These are phyloP conservation scores for Metacarcinus magister DNA, from an alignment of 2,888 invertebrate species.

Conservation along the genomic window DNA sequence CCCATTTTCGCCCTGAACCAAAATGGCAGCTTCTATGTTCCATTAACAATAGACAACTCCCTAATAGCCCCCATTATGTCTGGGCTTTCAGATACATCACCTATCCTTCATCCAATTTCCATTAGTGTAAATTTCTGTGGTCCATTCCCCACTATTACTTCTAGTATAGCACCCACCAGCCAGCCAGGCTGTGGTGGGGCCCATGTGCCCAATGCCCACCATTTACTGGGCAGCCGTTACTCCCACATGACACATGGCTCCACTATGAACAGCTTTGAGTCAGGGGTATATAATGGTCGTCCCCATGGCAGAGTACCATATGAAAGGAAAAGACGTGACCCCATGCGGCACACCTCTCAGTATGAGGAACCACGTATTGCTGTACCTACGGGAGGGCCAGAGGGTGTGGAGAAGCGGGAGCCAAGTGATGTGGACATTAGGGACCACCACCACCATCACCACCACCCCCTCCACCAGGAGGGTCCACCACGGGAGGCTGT, in stretches of 20 bases:
- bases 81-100: conserved; percentile 69
- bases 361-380: conserved; percentile 68
- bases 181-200: conserved; percentile 60
- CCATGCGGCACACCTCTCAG: conserved; percentile 56
- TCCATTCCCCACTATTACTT: conserved; percentile 70
- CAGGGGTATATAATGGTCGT: conserved; percentile 66
- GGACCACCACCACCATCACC: conserved; percentile 69
- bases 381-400: conserved; percentile 19
- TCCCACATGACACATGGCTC: conserved; percentile 50
- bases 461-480: conserved; percentile 58
- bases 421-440: conserved; percentile 73
- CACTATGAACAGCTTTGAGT: conserved; percentile 63
- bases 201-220: conserved; percentile 58
- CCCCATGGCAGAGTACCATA: conserved; percentile 51
- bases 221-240: conserved; percentile 51
- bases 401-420: conserved; percentile 72
- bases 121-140: conserved; percentile 81
- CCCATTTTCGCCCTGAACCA: conserved; percentile 81
- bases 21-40: conserved; percentile 81
- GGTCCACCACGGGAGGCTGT: conserved; percentile 36
- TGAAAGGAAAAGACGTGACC: conserved; percentile 65
- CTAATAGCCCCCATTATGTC: conserved; percentile 79
- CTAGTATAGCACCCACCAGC: conserved; percentile 66
- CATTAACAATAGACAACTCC: conserved; percentile 80
- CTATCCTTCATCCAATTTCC: conserved; percentile 81